Percentiles rank a stretch among this genome's conserved stretches.
Conservation (phyloP, 53 echinoderm and acorn worm species). For the Arbacia lixula region DNA sequence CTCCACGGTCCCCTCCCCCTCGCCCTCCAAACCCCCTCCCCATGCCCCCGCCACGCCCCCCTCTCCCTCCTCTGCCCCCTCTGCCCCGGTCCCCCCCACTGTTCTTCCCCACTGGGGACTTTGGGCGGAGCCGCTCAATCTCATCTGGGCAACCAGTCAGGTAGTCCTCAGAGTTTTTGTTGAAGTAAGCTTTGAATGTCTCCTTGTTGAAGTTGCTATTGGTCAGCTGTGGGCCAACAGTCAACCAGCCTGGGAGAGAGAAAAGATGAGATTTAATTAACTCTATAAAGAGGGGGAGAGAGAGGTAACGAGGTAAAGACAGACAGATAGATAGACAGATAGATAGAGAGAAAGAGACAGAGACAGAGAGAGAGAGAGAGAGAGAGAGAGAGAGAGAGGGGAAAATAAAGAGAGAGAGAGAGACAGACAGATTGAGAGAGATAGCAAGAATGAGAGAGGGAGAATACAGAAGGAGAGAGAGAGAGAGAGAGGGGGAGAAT, state of each 20-base stretch:
- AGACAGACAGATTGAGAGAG: no score
- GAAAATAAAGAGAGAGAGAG: no score
- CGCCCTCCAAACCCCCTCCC: constrained; percentile 69
- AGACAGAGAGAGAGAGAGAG: no score
- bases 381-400: no score
- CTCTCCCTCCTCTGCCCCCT: constrained; percentile 69
- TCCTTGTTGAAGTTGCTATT: constrained; percentile 95
- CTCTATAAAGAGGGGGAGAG: no score
- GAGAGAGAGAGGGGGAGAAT: no score
- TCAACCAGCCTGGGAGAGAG: constrained; percentile 81
- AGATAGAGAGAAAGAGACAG: no score
- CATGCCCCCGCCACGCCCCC: constrained; percentile 69
- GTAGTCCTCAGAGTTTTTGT: constrained; percentile 76
- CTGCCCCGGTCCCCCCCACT: constrained; percentile 76
- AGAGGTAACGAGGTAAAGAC: no score
- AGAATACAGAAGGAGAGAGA: no score
- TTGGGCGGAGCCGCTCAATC: constrained; percentile 90
- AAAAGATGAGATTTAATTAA: no score
- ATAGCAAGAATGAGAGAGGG: no score
- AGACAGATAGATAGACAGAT: no score
- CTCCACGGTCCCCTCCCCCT: constrained; percentile 68
- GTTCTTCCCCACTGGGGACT: constrained; percentile 91
- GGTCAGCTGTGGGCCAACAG: constrained; percentile 89
- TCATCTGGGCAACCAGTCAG: constrained; percentile 95
- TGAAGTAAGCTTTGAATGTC: constrained; percentile 85